These are phyloP conservation scores for Neotoma lepida DNA, from an alignment of 2,113 vertebrate genomes.

Conservation along the genomic window DNA sequence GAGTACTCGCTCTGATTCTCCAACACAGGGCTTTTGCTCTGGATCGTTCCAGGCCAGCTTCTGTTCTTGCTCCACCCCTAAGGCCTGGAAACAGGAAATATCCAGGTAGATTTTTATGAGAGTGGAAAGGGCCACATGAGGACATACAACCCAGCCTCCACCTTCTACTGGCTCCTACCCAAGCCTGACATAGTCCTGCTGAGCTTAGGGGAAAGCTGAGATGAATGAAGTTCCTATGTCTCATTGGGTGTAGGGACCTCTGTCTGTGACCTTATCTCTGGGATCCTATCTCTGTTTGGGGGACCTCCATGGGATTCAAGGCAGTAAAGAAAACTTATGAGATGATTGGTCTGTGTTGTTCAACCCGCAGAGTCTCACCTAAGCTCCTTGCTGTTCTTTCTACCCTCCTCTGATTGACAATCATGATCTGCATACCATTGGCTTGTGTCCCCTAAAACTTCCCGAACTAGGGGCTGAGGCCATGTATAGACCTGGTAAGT, in stretches of 20 bases:
- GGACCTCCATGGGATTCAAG: background rate
- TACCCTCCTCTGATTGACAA: background rate
- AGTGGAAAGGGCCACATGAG: conserved; percentile 28
- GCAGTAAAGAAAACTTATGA: background rate
- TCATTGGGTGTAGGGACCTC: too few relatives aligned
- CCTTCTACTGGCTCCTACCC: background rate
- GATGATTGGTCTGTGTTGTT: background rate
- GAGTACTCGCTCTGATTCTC: conserved; percentile 58
- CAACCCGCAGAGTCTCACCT: too few relatives aligned
- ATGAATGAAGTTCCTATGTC: background rate
- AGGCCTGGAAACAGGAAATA: conserved; percentile 55
- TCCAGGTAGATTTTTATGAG: conserved; percentile 48
- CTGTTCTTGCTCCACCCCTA: conserved; percentile 4
- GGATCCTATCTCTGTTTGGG: background rate
- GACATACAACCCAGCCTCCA: background rate
- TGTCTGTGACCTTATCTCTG: background rate
- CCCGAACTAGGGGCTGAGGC: too few relatives aligned
- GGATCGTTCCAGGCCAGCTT: background rate
- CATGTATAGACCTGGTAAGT: too few relatives aligned
- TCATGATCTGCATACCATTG: background rate
- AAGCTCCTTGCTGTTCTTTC: background rate
- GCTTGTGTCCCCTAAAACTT: background rate
- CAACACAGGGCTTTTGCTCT: background rate
- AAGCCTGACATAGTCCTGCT: background rate
- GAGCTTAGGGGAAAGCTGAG: background rate